phyloP scores from a whole-genome alignment of 1,140 invertebrate genomes.

The Druon quercuslanigerum region DNA sequence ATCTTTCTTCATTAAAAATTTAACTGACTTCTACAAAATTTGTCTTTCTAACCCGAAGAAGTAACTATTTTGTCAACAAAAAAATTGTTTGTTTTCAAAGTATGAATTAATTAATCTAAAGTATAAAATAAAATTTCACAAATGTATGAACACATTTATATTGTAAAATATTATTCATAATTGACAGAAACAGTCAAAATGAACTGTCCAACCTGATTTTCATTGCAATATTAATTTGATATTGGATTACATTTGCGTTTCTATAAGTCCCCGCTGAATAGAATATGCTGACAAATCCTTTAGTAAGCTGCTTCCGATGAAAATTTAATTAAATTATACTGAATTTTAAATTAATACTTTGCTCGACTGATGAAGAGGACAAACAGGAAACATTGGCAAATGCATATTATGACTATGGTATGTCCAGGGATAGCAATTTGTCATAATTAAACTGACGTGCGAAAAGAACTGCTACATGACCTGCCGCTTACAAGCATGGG shows the following conservation, averaged over 20 bases:
- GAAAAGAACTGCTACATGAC: slow-evolving; percentile 7
- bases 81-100: too few species aligned
- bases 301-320: slow-evolving; percentile 14
- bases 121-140: too few species aligned
- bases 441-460: slow-evolving; percentile 25
- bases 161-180: too few species aligned
- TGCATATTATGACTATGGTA: not conserved
- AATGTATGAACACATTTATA: too few species aligned
- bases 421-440: slow-evolving; percentile 17
- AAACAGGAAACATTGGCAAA: not conserved
- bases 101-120: too few species aligned
- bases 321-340: slow-evolving; percentile 21
- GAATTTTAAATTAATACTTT: slow-evolving; percentile 1
- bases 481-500: slow-evolving; percentile 9
- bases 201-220: not conserved
- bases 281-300: slow-evolving; percentile 30
- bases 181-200: not conserved
- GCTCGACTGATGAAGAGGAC: not conserved
- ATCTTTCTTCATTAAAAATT: too few species aligned
- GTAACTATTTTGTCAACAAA: too few species aligned
- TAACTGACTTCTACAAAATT: too few species aligned
- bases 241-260: slow-evolving; percentile 3
- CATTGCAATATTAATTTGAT: slow-evolving; percentile 16
- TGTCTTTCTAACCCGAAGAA: too few species aligned
- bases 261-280: not conserved